Percentiles rank a stretch among this genome's conserved stretches.
Evolutionary conservation across 1,140 invertebrate genomes (phyloP).

Genomic region (Dendrolimus punctatus): DNA sequence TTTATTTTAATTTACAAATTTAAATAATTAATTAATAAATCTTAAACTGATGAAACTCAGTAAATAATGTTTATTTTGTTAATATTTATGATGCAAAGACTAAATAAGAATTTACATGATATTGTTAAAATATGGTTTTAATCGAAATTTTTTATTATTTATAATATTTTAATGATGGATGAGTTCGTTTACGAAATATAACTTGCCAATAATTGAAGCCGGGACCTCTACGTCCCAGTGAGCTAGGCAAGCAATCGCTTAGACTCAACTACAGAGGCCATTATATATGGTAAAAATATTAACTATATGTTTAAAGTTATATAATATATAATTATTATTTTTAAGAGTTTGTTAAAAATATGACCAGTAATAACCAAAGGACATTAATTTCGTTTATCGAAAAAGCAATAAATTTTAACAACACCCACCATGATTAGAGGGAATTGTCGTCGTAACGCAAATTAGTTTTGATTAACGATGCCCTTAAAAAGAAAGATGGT

Average conservation of each 20-base stretch:
- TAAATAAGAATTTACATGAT: too few relatives aligned
- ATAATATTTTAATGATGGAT: too few relatives aligned
- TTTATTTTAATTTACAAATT: too few relatives aligned
- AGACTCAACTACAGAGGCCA: too few relatives aligned
- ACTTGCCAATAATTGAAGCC: too few relatives aligned
- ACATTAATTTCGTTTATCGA: background rate
- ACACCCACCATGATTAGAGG: constrained; percentile 4
- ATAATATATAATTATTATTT: constrained; percentile 12
- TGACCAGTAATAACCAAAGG: constrained; percentile 10
- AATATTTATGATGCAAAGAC: too few relatives aligned
- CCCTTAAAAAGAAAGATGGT: constrained; percentile 7
- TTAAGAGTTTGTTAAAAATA: constrained; percentile 4
- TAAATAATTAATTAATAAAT: background rate
- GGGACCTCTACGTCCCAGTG: too few relatives aligned
- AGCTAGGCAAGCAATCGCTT: too few relatives aligned
- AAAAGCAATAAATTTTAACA: constrained; percentile 10
- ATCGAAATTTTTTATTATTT: too few relatives aligned
- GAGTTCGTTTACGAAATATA: too few relatives aligned
- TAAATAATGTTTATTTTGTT: background rate
- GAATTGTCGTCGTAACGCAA: constrained; percentile 8
- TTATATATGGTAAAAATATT: too few relatives aligned
- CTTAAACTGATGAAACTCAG: background rate
- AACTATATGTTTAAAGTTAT: constrained; percentile 3
- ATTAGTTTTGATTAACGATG: background rate
- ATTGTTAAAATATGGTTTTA: too few relatives aligned